Evolutionary conservation across 2,113 vertebrate genomes (phyloP).

Genomic region (Narcine bancroftii): DNA sequence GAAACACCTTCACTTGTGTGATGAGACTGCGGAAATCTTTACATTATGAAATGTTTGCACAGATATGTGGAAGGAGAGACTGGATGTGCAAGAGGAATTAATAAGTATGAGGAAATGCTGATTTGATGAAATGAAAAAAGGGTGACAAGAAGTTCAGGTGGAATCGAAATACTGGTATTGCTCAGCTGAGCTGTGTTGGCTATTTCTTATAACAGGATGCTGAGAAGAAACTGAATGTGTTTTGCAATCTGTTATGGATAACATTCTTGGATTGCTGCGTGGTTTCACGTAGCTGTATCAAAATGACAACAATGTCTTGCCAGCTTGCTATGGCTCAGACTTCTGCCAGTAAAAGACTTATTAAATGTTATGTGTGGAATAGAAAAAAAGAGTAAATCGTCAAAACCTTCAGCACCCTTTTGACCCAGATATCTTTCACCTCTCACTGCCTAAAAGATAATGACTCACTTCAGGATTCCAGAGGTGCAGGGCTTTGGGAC

Average conservation of each 20-base stretch:
- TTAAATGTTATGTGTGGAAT: not conserved
- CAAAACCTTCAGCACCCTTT: not conserved
- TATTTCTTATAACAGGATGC: not conserved
- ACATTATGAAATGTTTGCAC: too few relatives aligned
- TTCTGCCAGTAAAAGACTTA: not conserved
- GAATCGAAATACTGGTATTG: not conserved
- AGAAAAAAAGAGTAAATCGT: not conserved
- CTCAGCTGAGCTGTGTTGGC: not conserved
- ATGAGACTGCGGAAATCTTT: not conserved
- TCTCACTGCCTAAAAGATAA: not conserved
- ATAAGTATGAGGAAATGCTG: not conserved
- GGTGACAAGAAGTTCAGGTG: not conserved
- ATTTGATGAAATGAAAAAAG: too few relatives aligned
- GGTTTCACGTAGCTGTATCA: not conserved
- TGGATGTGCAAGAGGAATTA: not conserved
- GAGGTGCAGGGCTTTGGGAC: not conserved
- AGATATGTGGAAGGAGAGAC: too few relatives aligned
- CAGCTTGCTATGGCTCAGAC: not conserved
- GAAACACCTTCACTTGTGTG: not conserved
- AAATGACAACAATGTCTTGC: not conserved
- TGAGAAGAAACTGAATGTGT: not conserved
- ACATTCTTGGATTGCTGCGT: not conserved
- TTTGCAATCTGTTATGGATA: not conserved
- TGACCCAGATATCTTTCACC: not conserved
- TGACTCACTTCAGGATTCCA: not conserved